Percentiles rank a stretch among this genome's conserved stretches.
Evolutionary conservation across 2,888 invertebrate species (phyloP).

Genomic region (Temnothorax unifasciatus): DNA sequence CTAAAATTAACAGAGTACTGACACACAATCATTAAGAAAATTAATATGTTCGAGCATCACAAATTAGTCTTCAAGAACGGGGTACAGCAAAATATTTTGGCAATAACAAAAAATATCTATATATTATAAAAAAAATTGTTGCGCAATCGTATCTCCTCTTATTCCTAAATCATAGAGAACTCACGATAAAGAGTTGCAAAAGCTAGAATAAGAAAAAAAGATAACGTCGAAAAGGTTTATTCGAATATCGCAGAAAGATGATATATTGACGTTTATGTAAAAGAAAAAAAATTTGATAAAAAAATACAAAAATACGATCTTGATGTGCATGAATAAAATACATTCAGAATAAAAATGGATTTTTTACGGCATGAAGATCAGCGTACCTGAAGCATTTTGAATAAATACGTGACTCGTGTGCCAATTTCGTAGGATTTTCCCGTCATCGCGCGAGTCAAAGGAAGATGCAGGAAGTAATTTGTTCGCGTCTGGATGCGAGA

Average conservation of each 20-base stretch:
- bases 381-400: constrained; percentile 1
- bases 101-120: constrained; percentile 4
- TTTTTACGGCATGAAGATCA: not conserved
- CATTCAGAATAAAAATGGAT: not conserved
- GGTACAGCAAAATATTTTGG: not conserved
- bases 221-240: not conserved
- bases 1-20: not conserved
- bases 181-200: not conserved
- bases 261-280: not conserved
- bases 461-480: constrained; percentile 33
- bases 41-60: not conserved
- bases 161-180: not conserved
- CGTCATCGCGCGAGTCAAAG: constrained; percentile 13
- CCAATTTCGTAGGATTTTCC: constrained; percentile 9
- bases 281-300: not conserved
- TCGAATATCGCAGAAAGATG: not conserved
- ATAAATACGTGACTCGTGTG: not conserved
- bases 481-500: constrained; percentile 25
- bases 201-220: not conserved
- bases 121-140: not conserved
- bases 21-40: constrained; percentile 17
- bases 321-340: not conserved
- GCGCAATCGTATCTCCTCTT: not conserved
- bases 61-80: not conserved
- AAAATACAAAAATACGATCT: not conserved